Percentiles rank a stretch among this genome's conserved stretches.
Evolutionary conservation across 2,888 invertebrate species (phyloP).

Genomic region (Bimastos eiseni): DNA sequence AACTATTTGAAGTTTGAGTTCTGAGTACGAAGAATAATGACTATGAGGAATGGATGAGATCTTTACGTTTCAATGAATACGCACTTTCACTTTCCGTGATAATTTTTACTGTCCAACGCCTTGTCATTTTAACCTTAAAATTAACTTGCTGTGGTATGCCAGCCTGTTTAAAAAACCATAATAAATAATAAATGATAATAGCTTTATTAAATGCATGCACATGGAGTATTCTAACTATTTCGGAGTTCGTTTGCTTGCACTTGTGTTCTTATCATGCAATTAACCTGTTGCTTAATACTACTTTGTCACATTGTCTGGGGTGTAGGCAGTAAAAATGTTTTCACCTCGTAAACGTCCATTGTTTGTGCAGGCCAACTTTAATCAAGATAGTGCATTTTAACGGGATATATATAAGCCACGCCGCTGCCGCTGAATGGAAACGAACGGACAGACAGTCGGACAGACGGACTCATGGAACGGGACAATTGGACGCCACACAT

Average conservation of each 20-base stretch:
- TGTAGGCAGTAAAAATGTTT: background rate
- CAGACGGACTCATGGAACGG: background rate
- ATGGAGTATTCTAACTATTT: background rate
- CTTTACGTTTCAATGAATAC: background rate
- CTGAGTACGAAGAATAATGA: background rate
- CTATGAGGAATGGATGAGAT: background rate
- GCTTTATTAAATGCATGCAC: no score
- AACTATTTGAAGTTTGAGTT: background rate
- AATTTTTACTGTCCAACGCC: background rate
- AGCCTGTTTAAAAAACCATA: no score
- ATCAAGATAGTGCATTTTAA: background rate
- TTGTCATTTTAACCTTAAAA: no score
- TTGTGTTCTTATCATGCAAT: background rate
- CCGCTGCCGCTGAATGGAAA: background rate
- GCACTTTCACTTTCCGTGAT: background rate
- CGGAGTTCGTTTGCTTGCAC: no score
- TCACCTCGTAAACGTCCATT: background rate
- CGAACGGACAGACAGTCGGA: background rate
- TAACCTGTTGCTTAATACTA: background rate
- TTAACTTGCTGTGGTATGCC: no score
- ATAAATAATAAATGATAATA: no score
- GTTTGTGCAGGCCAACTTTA: background rate
- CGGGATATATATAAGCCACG: background rate
- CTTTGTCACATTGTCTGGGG: background rate
- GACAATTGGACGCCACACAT: background rate